Evolutionary conservation across 2,797 vertebrate species (phyloP).

Genomic region (Naso thynnoides): DNA sequence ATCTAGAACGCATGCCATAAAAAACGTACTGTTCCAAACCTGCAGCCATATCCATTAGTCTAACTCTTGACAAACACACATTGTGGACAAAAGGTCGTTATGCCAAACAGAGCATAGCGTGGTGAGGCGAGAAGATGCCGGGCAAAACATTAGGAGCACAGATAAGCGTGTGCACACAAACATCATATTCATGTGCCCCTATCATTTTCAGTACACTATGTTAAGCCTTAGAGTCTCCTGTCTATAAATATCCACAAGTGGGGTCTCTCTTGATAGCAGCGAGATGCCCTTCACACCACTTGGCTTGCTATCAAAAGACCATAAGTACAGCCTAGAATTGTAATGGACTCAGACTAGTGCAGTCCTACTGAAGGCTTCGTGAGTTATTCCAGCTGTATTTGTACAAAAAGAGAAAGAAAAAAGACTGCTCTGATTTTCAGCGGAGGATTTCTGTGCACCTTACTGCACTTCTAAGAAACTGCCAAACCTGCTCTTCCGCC

Average conservation of each 20-base stretch:
- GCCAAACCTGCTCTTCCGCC: constrained; percentile 29
- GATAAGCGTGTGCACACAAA: constrained; percentile 1
- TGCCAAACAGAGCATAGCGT: background rate
- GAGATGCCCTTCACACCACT: constrained; percentile 19
- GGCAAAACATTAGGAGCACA: constrained; percentile 21
- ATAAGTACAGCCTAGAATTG: background rate
- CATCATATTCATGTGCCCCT: constrained; percentile 13
- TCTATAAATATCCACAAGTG: constrained; percentile 69
- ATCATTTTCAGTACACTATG: constrained; percentile 67
- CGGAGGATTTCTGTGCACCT: fast-evolving
- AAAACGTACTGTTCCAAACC: constrained; percentile 45
- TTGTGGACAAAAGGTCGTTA: background rate
- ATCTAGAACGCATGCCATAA: background rate
- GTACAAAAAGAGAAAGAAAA: background rate
- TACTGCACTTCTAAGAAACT: background rate
- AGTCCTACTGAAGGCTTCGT: background rate
- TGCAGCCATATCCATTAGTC: background rate
- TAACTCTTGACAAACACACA: constrained; percentile 14
- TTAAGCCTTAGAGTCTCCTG: constrained; percentile 19
- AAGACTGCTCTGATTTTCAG: background rate
- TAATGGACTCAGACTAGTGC: background rate
- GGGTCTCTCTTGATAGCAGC: constrained; percentile 11
- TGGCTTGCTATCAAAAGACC: constrained; percentile 5
- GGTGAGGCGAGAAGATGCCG: background rate
- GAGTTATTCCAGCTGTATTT: background rate